Evolutionary conservation across 2,888 invertebrate genomes (phyloP), one percentile per base, ranked within the genome.

Genomic region (Heteromyza rotundicornis): DNA sequence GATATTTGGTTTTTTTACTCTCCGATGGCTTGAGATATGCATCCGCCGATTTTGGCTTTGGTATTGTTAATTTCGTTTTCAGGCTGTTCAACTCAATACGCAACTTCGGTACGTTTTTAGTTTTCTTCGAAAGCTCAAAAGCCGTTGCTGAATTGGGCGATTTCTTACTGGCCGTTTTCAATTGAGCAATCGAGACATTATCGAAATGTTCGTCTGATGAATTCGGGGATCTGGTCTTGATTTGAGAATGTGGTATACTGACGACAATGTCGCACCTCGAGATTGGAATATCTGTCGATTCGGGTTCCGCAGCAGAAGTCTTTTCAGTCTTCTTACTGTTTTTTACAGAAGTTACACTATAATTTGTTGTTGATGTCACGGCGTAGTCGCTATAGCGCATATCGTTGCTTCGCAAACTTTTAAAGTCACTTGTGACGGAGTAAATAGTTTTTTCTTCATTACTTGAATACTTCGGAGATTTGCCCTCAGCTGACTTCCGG

Each of bases 371-470:
- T 12, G 73, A 65, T 16, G 71, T 68, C 2, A 75, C 75, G 0
- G 76, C 66, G 55, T 77, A 80, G 56, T 80, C 78, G 51, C 80
- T 78, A 59, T 77, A 82, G 1, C 82, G 76, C 66, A 81, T 75
- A 61, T 83, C 83, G 60, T 83, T 83, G 64, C 83, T 83, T 5
- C 83, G 79, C 50, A 83, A 67, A 51, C 82, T 82, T 69, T 83
- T 83, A 62, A 83, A 83, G 59, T 80, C 79, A 60, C 67, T 80
- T 49, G 75, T 73, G 1, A 74, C 67, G 0, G 71, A 68, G 36
- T 71, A 66, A 12, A 65, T 57, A 3, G 69, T 57, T 22, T 70
- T 71, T 40, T 72, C 71, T 23, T 60, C 57, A 1, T 57, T 54
- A 23, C 60, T 68, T 5, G 67, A 65, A 5, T 66, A 70, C 35